Evolutionary conservation across 2,888 invertebrate genomes (phyloP), one percentile per base, ranked within the genome.

Genomic region (Xylota sylvarum): DNA sequence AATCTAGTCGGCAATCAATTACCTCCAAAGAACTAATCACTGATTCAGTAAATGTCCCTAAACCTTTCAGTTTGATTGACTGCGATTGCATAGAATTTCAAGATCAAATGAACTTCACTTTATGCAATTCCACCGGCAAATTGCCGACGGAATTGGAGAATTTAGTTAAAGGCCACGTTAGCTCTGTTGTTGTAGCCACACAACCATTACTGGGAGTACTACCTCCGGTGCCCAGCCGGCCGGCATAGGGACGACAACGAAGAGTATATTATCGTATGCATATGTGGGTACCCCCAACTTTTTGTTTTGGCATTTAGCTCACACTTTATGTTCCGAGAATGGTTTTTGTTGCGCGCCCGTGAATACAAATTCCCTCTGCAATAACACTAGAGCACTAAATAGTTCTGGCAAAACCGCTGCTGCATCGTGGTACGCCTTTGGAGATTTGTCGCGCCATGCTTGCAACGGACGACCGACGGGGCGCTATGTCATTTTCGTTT

Each of bases 401-500:
- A 37, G 46, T 40, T 32, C 32, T 64, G 50, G 5, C 35, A 55
- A n/a, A 48, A 27, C 60, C 62, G 30, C 58, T 23, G 17, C 52
- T 35, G 30, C 27, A 6, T 7, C 40, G 17, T n/a, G 1, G 10
- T n/a, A 23, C 10, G 43, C 48, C 48, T 58, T 60, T 35, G 23
- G 64, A 23, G 72, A 30, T 40, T 40, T 84, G 79, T 67, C 72
- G 83, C 72, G 69, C 62, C 64, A 69, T 69, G 56, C 76, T 23
- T 76, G 64, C 83, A 55, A 27, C 70, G 65, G 23, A 37, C 14
- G 35, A 77, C 35, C 14, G 35, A 77, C 35, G 58, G 46, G 85
- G 81, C 85, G 85, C 85, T 85, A 85, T 76, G 86, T 86, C 86
- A 78, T 82, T 86, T 86, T 77, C 81, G 48, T 77, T 86, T 86